Evolutionary conservation across 2,888 invertebrate genomes (phyloP), one percentile per base, ranked within the genome.

Genomic region (Celastrina argiolus): DNA sequence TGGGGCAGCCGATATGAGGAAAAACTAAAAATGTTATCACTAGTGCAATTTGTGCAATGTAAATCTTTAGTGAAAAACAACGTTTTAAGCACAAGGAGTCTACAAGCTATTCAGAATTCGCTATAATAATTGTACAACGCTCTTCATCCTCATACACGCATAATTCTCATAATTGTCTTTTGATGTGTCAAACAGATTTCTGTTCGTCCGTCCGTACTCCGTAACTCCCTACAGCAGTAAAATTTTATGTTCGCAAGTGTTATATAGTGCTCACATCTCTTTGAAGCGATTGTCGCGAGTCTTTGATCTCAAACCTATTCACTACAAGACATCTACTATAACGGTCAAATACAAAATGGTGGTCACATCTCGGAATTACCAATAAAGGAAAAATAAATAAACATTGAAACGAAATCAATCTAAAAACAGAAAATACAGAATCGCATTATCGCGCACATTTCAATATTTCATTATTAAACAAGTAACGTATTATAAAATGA

Each of bases 401-500:
- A 2, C 7, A 0, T 12, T n/a, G n/a, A 1, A 0, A 42, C 16
- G 16, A 16, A 18, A 45, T 7, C 18, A n/a, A 22, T 18, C 51
- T 22, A 51, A 51, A 18, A 26, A 51, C 14, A 22, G 22, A 22
- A 45, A 51, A 51, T 5, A 59, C 10, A 36, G 1, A 59, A 28
- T 34, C 16, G 22, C 22, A 51, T 14, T 51, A 51, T 2, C 36
- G 12, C 6, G 7, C 2, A 36, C 36, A 36, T 26, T 14, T 3
- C 1, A 22, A 14, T 51, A 22, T 12, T 22, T 16, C 51, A 51
- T 26, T 31, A n/a, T 18, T 34, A 59, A 34, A 59, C 34, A 59
- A 18, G 22, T 61, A 61, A 59, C 36, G 18, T 59, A 36, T 36
- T 39, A 61, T 36, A 18, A 39, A 61, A 36, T 22, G 61, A 18